Evolutionary conservation across 2,797 vertebrate species (phyloP).

Genomic region (Aulostomus chinensis): DNA sequence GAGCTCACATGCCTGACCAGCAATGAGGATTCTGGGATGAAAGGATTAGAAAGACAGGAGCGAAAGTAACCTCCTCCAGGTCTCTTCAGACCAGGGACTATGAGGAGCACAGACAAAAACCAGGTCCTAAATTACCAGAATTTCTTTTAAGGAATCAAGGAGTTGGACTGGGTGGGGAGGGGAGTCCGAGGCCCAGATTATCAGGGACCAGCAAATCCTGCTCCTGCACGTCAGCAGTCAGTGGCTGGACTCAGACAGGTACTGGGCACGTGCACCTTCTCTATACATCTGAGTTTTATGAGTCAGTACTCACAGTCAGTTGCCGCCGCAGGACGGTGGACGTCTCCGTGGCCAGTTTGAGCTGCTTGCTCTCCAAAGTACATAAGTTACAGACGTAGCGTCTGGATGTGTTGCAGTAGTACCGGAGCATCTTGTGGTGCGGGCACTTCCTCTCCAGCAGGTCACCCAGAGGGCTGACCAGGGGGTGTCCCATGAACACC

Average conservation of each 20-base stretch:
- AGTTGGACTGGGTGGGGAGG: no score
- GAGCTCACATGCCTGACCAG: no score
- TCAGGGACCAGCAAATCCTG: slow-evolving; percentile 13
- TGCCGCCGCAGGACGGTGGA: slow-evolving; percentile 41
- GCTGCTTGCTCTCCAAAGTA: slow-evolving; percentile 47
- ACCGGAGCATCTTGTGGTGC: slow-evolving; percentile 58
- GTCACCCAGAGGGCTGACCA: slow-evolving; percentile 57
- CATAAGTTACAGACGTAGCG: slow-evolving; percentile 70
- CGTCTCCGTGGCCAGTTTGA: slow-evolving; percentile 17
- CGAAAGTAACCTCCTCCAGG: no score
- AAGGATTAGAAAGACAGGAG: no score
- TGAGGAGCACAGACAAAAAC: no score
- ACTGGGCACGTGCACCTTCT: no score
- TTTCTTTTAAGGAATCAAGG: no score
- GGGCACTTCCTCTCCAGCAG: slow-evolving; percentile 58
- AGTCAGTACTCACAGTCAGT: slow-evolving; percentile 53
- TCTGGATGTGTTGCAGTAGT: slow-evolving; percentile 61
- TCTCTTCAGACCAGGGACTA: no score
- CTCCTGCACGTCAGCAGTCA: not conserved
- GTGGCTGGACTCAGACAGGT: not conserved
- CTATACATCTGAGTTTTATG: no score
- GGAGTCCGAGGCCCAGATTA: rapidly evolving
- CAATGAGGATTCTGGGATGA: no score
- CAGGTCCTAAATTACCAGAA: no score
- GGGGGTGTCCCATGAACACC: slow-evolving; percentile 61